Percentiles rank a stretch among this genome's conserved stretches.
phyloP scores from a whole-genome alignment of 1,140 invertebrate genomes.

The Ditylenchus dipsaci region DNA sequence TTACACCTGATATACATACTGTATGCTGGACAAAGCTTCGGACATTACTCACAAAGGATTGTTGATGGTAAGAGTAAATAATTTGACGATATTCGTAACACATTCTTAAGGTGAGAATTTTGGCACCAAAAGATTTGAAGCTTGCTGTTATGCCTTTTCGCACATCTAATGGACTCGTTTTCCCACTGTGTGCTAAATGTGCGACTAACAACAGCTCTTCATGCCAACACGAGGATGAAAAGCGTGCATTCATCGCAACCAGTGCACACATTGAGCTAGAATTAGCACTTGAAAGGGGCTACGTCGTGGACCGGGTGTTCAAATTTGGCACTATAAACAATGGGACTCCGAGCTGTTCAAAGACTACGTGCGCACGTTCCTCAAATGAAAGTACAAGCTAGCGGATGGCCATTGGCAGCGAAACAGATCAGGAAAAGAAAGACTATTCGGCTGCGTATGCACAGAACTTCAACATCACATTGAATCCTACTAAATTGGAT shows the following conservation, averaged over 20 bases:
- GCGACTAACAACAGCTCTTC: background rate
- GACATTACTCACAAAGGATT: slow-evolving; percentile 6
- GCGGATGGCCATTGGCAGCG: background rate
- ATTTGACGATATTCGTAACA: too few relatives aligned
- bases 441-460: background rate
- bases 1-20: background rate
- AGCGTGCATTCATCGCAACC: background rate
- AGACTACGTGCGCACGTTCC: slow-evolving; percentile 10
- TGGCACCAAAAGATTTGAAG: slow-evolving; percentile 4
- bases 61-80: too few relatives aligned
- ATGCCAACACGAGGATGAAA: slow-evolving; percentile 9
- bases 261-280: slow-evolving; percentile 7
- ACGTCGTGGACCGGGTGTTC: background rate
- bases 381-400: background rate
- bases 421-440: background rate
- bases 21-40: slow-evolving; percentile 2
- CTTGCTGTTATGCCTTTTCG: background rate
- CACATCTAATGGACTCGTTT: slow-evolving; percentile 4
- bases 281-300: background rate
- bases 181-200: slow-evolving; percentile 7
- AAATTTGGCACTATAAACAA: slow-evolving; percentile 11
- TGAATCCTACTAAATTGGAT: background rate
- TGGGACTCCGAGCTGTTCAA: slow-evolving; percentile 13
- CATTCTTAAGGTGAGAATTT: slow-evolving; percentile 3
- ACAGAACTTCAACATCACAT: background rate